Conservation (phyloP, 2,888 invertebrate genomes). For the Fissipunctia ypsillon region DNA sequence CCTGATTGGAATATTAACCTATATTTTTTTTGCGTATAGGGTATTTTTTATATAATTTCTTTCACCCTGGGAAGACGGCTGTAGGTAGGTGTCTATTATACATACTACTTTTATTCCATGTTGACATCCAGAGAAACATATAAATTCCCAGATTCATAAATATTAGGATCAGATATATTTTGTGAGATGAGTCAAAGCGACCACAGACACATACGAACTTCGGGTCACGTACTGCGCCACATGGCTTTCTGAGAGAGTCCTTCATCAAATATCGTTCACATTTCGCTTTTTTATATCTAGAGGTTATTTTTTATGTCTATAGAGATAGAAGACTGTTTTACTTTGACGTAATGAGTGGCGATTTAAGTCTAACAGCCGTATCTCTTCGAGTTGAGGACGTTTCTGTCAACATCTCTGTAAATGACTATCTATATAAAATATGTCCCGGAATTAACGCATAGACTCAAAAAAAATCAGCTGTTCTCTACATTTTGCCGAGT, state of each 20-base stretch:
- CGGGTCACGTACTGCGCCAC: slow-evolving; percentile 62
- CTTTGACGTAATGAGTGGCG: slow-evolving; percentile 2
- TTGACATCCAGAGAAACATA: slow-evolving; percentile 32
- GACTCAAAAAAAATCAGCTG: too few relatives aligned
- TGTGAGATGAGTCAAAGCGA: slow-evolving; percentile 49
- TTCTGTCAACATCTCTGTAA: background rate
- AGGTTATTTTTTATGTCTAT: slow-evolving; percentile 41
- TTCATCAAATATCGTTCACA: slow-evolving; percentile 67
- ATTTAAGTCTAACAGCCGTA: background rate
- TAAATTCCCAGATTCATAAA: slow-evolving; percentile 48
- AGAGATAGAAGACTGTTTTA: slow-evolving; percentile 13
- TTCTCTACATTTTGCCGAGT: too few relatives aligned
- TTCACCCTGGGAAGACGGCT: too few relatives aligned
- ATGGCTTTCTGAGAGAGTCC: slow-evolving; percentile 56
- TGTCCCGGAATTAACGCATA: too few relatives aligned
- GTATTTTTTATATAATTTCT: too few relatives aligned
- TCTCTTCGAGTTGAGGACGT: background rate
- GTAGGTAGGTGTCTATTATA: too few relatives aligned
- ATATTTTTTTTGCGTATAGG: too few relatives aligned
- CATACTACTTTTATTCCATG: background rate
- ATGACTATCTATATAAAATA: too few relatives aligned
- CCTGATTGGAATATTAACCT: too few relatives aligned
- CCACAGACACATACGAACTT: slow-evolving; percentile 44
- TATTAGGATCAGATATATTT: slow-evolving; percentile 56
- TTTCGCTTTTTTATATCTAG: slow-evolving; percentile 57